phyloP scores from a whole-genome alignment of 37 sponge, comb jelly and placozoan genomes.

The Oopsacas minuta region DNA sequence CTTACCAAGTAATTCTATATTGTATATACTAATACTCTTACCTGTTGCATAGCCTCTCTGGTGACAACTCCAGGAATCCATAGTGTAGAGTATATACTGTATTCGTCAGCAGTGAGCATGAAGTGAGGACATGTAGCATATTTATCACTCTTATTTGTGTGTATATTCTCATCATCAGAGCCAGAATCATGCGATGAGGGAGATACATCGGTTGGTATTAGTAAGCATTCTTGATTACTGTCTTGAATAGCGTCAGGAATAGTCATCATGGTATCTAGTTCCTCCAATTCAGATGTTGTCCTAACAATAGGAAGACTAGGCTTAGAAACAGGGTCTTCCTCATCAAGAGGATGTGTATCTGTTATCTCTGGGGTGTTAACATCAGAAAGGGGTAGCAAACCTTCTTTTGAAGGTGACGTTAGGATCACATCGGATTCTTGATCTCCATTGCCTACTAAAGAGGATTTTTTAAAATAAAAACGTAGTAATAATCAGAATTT shows the following conservation, averaged over 20 bases:
- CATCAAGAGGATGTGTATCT: neutral
- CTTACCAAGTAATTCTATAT: too few relatives aligned
- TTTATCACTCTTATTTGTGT: neutral
- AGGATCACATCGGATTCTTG: neutral
- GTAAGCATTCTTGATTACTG: neutral
- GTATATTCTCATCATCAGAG: neutral
- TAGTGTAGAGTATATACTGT: slow-evolving; percentile 1
- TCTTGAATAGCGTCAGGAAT: neutral
- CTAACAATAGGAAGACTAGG: neutral
- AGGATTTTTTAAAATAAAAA: too few relatives aligned
- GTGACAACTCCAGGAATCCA: slow-evolving; percentile 7
- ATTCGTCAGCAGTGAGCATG: neutral
- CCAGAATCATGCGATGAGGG: neutral
- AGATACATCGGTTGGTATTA: neutral
- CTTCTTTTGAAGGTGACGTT: neutral
- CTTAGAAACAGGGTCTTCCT: neutral
- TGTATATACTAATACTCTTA: too few relatives aligned
- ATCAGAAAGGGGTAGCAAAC: neutral
- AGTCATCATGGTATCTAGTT: neutral
- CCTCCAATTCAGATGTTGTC: neutral
- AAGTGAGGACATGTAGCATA: neutral
- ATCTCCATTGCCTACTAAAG: neutral
- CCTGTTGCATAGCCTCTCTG: slow-evolving; percentile 11
- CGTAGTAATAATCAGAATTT: too few relatives aligned
- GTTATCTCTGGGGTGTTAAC: neutral